Conservation (phyloP, 2,113 vertebrate species). For the Neolamprologus falcicula region DNA sequence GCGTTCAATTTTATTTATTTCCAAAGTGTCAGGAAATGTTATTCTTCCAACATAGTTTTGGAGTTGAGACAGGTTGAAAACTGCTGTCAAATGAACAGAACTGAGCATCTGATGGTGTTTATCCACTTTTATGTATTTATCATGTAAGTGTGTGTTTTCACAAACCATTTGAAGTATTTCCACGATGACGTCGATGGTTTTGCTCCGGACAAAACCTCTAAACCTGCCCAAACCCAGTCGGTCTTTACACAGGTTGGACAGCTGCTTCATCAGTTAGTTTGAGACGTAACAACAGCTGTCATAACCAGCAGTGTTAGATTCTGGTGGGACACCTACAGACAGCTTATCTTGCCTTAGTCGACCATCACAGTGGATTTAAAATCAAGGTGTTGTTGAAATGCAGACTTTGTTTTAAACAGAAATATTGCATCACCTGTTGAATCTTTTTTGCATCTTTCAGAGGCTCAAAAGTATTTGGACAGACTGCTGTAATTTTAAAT, state of each 20-base stretch:
- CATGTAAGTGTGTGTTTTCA: not conserved
- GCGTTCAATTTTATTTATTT: not conserved
- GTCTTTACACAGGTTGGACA: not conserved
- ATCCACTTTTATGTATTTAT: not conserved
- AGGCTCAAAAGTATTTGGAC: not conserved
- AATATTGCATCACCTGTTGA: not conserved
- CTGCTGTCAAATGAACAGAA: not conserved
- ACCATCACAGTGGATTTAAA: not conserved
- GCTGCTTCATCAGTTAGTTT: not conserved
- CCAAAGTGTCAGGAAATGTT: not conserved
- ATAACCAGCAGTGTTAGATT: not conserved
- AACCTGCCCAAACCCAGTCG: not conserved
- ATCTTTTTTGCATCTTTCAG: not conserved
- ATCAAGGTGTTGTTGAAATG: not conserved
- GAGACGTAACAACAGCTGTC: not conserved
- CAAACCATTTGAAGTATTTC: not conserved
- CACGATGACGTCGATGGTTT: not conserved
- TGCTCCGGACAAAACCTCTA: not conserved
- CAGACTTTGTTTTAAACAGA: not conserved
- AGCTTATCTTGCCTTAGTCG: accelerated
- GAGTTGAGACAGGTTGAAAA: not conserved
- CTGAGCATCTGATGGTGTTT: accelerated
- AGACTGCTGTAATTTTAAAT: not conserved
- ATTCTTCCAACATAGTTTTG: not conserved
- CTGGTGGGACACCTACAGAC: accelerated